These are phyloP conservation scores for Seriola aureovittata DNA, from an alignment of 2,113 vertebrate genomes.

Conservation along the genomic window DNA sequence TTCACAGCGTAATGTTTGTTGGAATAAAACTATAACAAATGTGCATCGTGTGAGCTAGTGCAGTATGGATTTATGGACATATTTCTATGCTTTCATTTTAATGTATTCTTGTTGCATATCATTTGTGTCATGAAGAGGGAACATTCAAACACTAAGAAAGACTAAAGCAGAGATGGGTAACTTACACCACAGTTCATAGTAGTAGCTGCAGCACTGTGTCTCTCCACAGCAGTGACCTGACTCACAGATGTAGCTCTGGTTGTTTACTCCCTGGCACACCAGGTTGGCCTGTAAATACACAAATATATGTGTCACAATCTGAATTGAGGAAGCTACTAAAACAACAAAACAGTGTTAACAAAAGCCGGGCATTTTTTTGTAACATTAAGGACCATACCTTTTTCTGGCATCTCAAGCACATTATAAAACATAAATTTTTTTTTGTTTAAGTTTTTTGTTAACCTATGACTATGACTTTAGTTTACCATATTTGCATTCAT, in stretches of 20 bases:
- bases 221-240: conserved; percentile 96
- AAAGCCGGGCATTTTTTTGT: too few relatives aligned
- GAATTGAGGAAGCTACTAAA: neutral
- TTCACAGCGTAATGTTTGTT: neutral
- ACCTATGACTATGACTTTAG: neutral
- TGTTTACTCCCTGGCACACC: conserved; percentile 91
- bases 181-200: conserved; percentile 99
- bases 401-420: neutral
- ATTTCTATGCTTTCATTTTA: neutral
- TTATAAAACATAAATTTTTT: neutral
- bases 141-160: neutral
- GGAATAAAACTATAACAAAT: neutral
- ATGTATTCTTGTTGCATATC: neutral
- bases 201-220: conserved; percentile 95
- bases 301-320: neutral
- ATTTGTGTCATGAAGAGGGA: neutral
- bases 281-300: conserved; percentile 86
- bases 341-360: neutral
- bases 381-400: neutral
- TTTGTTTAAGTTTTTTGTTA: neutral
- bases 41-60: neutral
- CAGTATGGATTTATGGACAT: neutral
- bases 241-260: conserved; percentile 95
- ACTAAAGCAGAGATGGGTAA: conserved; percentile 28
- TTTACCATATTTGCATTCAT: neutral